These are phyloP conservation scores for Poecilia velifera DNA, from an alignment of 2,797 vertebrate species.

Conservation along the genomic window DNA sequence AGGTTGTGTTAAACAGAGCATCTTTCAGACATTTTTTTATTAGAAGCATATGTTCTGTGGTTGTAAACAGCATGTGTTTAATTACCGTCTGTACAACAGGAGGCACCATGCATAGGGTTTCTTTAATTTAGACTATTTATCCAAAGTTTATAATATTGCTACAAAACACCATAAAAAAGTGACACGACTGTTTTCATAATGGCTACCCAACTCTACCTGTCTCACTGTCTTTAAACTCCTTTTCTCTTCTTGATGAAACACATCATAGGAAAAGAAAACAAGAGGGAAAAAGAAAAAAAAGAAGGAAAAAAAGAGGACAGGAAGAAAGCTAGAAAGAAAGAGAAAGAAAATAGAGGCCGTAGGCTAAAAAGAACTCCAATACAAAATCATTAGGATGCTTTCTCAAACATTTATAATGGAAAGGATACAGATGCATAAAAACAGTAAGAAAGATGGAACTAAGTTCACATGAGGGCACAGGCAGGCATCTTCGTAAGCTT, in stretches of 20 bases:
- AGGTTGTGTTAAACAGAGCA: background rate
- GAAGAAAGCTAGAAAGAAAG: background rate
- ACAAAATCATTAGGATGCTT: constrained; percentile 40
- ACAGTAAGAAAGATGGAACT: constrained; percentile 6
- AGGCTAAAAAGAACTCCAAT: constrained; percentile 26
- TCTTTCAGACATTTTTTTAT: background rate
- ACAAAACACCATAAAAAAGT: constrained; percentile 11
- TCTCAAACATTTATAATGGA: constrained; percentile 47
- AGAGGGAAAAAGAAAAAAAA: background rate
- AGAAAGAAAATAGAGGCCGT: constrained; percentile 22
- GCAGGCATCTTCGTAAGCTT: constrained; percentile 11
- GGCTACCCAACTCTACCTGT: background rate
- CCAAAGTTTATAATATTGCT: constrained; percentile 1
- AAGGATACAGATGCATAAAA: constrained; percentile 20
- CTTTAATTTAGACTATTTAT: constrained; percentile 15
- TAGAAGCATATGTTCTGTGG: constrained; percentile 1
- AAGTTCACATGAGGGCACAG: background rate
- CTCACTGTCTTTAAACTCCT: constrained; percentile 24
- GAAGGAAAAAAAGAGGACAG: background rate
- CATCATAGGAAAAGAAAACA: constrained; percentile 28
- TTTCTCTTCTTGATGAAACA: constrained; percentile 45
- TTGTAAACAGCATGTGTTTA: constrained; percentile 6
- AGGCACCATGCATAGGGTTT: background rate
- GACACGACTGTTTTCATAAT: background rate
- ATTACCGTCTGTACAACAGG: background rate